Base-by-base conservation (phyloP, 2,797 vertebrate species). In the Cyclopterus lumpus region DNA sequence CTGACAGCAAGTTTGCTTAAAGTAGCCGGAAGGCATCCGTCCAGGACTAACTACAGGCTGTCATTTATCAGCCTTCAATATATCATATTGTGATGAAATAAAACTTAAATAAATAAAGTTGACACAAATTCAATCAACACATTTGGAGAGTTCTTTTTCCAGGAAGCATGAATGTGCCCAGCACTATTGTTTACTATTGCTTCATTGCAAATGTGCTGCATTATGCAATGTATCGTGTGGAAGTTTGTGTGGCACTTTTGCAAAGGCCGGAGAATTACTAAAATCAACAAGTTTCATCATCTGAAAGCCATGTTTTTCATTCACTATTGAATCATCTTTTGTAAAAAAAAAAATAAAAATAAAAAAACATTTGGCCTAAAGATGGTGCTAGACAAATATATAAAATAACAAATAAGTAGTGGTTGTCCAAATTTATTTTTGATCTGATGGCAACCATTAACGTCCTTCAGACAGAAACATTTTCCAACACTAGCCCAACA, bases 1-100 rank as follows among this genome's bases (percentile, higher is more conserved):
- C 64, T 68, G 40, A 65, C 54, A 48, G 53, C 64, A 26, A 32
- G 28, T 44, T 66, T 62, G 61, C 12, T 34, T 48, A 4, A 10
- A 24, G 22, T 60, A 14, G 12, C 42, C 48, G 62, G n/a, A 42
- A 53, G 63, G 57, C 12, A 20, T 9, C 40, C 40, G 48, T 54
- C 30, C 46, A 54, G 22, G 0, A 7, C 4, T 18, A 32, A 65
- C 22, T 62, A 58, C 44, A 73, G 34, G 44, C 22, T 24, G 5
- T 28, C 12, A 28, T 54, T 15, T 8, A 59, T 40, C 38, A 54
- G 48, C 36, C 38, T 46, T 48, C 10, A 60, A 42, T 24, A 59
- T 1, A 51, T 59, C 34, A 53, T 20, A 24, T 4, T 59, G 18
- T 58, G 30, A 64, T 46, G 10, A 57, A 40, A 59, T 40, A 49